A percentile compares a stretch with the other conserved stretches of the same genome.
phyloP scores from a whole-genome alignment of 2,797 vertebrate genomes.

The Picus viridis region DNA sequence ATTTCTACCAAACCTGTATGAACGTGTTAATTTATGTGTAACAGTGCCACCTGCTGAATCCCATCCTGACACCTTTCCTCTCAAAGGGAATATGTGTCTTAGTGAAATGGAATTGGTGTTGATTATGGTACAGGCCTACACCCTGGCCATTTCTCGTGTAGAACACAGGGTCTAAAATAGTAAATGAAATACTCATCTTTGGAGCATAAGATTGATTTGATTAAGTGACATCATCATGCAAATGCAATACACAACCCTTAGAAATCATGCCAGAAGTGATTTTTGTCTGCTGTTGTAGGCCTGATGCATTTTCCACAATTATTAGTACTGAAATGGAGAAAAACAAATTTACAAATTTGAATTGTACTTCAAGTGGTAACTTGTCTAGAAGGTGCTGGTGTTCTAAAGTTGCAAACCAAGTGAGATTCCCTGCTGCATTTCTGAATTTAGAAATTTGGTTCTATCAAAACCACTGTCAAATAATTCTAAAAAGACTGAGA shows the following conservation, averaged over 20 bases:
- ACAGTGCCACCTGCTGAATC: constrained; percentile 63
- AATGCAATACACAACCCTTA: not conserved
- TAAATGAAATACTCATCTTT: not conserved
- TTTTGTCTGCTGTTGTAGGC: not conserved
- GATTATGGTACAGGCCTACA: not conserved
- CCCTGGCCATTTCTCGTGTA: not conserved
- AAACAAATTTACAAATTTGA: not conserved
- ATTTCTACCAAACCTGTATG: not conserved
- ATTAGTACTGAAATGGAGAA: not conserved
- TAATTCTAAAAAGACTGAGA: not conserved
- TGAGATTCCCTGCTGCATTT: constrained; percentile 24
- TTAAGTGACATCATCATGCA: not conserved
- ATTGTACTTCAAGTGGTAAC: not conserved
- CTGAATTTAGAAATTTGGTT: constrained; percentile 23
- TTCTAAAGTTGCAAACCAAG: constrained; percentile 13
- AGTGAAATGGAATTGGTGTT: not conserved
- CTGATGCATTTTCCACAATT: not conserved
- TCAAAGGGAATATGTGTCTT: not conserved
- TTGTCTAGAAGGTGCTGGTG: not conserved
- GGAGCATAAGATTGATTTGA: not conserved
- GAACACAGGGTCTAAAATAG: not conserved
- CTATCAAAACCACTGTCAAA: not conserved
- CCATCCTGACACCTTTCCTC: not conserved
- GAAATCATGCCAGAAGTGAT: not conserved
- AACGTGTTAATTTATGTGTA: constrained; percentile 35